Conservation (phyloP, 2,888 invertebrate genomes). For the Macaria liturata region DNA sequence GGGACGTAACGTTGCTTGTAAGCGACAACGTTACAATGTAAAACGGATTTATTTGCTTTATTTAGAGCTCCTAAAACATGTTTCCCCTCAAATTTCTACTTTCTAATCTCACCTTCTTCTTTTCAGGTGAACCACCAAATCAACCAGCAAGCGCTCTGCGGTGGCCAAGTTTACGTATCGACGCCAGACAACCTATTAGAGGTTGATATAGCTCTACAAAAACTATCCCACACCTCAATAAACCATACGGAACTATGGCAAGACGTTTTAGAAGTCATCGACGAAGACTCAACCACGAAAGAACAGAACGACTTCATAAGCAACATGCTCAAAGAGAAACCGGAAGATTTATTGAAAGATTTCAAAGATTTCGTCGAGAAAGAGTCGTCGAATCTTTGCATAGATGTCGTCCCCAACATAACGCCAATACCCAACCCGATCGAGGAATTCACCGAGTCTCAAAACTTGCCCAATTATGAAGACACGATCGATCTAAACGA, state of each 20-base stretch:
- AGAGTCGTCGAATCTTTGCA: slow-evolving; percentile 29
- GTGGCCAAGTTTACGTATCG: slow-evolving; percentile 61
- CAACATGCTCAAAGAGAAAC: slow-evolving; percentile 7
- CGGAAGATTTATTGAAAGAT: slow-evolving; percentile 17
- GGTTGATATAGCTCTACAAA: slow-evolving; percentile 51
- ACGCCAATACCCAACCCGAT: slow-evolving; percentile 36
- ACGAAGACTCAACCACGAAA: slow-evolving; percentile 38
- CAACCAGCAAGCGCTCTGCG: slow-evolving; percentile 61
- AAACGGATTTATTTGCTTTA: too few relatives aligned
- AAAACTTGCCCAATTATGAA: slow-evolving; percentile 38
- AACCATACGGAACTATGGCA: slow-evolving; percentile 50
- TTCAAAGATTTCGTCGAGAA: slow-evolving; percentile 31
- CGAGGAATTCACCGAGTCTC: slow-evolving; percentile 39
- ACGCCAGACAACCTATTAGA: slow-evolving; percentile 44
- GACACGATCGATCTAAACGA: slow-evolving; percentile 34
- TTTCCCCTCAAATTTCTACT: too few relatives aligned
- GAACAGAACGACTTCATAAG: slow-evolving; percentile 12
- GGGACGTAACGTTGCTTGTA: too few relatives aligned
- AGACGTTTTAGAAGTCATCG: slow-evolving; percentile 53
- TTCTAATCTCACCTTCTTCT: too few relatives aligned
- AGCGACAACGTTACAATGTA: too few relatives aligned
- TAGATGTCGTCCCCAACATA: slow-evolving; percentile 6
- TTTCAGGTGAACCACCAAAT: slow-evolving; percentile 40
- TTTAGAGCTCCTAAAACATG: too few relatives aligned
- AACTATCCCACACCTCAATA: slow-evolving; percentile 46